phyloP scores from a whole-genome alignment of 2,888 invertebrate genomes.

The Lepidonotus clava region DNA sequence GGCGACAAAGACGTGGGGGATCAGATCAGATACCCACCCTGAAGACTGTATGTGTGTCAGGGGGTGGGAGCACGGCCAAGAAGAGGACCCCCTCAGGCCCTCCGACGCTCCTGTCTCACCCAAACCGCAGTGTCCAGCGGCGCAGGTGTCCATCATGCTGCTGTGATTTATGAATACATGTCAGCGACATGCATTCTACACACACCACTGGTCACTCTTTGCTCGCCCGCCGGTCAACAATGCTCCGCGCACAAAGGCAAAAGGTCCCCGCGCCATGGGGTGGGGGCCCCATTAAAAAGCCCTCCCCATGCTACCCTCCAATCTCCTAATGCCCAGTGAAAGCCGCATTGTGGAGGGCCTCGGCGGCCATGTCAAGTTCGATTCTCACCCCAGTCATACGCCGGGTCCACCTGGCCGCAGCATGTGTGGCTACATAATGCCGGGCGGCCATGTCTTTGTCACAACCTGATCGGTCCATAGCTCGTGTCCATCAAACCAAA shows the following conservation, averaged over 20 bases:
- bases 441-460: neutral
- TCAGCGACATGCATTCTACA: conserved; percentile 48
- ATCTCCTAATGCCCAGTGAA: conserved; percentile 25
- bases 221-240: conserved; percentile 44
- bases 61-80: too few species aligned
- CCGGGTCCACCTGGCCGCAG: conserved; percentile 16
- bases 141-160: conserved; percentile 29
- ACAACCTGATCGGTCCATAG: neutral
- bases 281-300: conserved; percentile 4
- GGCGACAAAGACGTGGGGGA: too few species aligned
- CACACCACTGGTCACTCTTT: conserved; percentile 38
- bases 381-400: conserved; percentile 14
- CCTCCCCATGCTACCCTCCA: conserved; percentile 43
- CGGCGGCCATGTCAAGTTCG: conserved; percentile 30
- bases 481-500: neutral
- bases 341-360: conserved; percentile 4
- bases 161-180: conserved; percentile 51
- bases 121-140: conserved; percentile 28
- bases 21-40: too few species aligned
- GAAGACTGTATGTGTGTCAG: too few species aligned
- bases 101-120: conserved; percentile 2
- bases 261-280: conserved; percentile 20
- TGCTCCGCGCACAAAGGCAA: conserved; percentile 11
- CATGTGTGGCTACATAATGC: conserved; percentile 14
- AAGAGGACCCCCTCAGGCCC: neutral